Evolutionary conservation across 2,113 vertebrate genomes (phyloP).

Genomic region (Laterallus jamaicensis): DNA sequence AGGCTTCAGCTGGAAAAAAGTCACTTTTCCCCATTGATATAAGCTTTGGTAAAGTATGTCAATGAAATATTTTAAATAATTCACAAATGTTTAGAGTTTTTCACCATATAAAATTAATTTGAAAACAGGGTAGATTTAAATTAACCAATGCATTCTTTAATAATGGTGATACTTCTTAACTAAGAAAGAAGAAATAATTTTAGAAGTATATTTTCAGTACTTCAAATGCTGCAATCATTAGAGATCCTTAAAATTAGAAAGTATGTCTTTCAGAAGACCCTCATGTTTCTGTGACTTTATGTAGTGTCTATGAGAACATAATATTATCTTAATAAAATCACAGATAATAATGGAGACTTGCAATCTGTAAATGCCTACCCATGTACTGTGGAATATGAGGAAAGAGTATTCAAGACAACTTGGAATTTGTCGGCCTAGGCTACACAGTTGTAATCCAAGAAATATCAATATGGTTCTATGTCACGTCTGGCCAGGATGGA

Average conservation of each 20-base stretch:
- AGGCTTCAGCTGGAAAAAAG: background rate
- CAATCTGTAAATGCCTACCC: background rate
- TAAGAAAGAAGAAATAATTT: background rate
- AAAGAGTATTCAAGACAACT: background rate
- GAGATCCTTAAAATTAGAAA: background rate
- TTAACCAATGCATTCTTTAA: background rate
- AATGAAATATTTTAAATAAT: slow-evolving; percentile 6
- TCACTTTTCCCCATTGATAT: background rate
- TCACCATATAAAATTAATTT: background rate
- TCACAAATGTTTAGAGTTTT: slow-evolving; percentile 29
- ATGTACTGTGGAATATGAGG: background rate
- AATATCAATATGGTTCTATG: background rate
- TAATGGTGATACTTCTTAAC: background rate
- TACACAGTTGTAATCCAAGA: background rate
- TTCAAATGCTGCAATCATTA: background rate
- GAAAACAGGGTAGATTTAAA: background rate
- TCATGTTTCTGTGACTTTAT: background rate
- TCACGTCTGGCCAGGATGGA: too few relatives aligned
- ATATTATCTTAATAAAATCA: background rate
- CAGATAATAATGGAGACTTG: background rate
- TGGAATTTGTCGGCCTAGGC: background rate
- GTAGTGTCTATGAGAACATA: background rate
- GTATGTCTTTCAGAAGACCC: background rate
- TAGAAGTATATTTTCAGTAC: background rate
- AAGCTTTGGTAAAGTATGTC: background rate